Evolutionary conservation across 2,797 vertebrate genomes (phyloP).

Genomic region (Neosalanx taihuensis): DNA sequence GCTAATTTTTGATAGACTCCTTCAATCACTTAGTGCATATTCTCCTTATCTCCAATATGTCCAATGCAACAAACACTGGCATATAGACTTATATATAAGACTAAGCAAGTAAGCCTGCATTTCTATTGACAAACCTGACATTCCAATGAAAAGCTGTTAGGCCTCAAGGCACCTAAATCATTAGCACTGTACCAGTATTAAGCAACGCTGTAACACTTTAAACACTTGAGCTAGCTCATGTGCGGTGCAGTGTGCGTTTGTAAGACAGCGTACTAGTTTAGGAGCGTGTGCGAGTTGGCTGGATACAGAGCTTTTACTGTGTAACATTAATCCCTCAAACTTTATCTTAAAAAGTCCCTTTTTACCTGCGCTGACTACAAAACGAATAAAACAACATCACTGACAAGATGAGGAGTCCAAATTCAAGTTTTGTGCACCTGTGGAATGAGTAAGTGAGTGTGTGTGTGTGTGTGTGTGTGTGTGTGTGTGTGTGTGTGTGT

Average conservation of each 20-base stretch:
- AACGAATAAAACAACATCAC: slow-evolving; percentile 45
- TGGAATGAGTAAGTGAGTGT: not conserved
- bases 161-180: not conserved
- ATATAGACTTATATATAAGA: no score
- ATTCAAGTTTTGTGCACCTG: not conserved
- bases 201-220: slow-evolving; percentile 28
- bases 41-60: no score
- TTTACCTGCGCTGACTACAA: slow-evolving; percentile 51
- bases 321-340: slow-evolving; percentile 63
- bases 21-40: no score
- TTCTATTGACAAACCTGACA: not conserved
- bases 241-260: no score
- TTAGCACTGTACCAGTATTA: not conserved
- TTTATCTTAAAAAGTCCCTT: slow-evolving; percentile 49
- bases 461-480: not conserved
- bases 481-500: not conserved
- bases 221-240: slow-evolving; percentile 39
- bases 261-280: slow-evolving; percentile 24
- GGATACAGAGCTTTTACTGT: slow-evolving; percentile 65
- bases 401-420: not conserved
- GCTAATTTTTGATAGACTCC: no score
- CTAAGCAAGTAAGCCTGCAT: no score
- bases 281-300: slow-evolving; percentile 31
- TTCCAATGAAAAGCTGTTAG: not conserved
- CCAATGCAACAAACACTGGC: no score